Conservation (phyloP, 2,888 invertebrate genomes). For the Antheraea assamensis region DNA sequence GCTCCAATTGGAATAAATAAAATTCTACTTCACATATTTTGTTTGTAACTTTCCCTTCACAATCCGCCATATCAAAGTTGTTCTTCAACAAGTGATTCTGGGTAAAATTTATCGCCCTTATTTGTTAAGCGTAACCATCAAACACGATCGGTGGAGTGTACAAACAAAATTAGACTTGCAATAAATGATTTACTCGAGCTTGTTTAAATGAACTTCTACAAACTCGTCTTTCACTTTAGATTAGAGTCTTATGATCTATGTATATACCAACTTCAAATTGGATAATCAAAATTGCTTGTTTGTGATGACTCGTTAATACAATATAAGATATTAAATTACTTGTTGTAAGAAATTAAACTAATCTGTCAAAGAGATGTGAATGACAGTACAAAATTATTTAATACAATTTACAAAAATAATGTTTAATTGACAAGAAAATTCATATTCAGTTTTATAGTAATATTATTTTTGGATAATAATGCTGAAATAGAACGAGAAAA, state of each 20-base stretch:
- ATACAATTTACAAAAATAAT: too few relatives aligned
- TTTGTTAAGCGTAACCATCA: conserved; percentile 9
- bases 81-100: conserved; percentile 4
- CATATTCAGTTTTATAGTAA: too few relatives aligned
- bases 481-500: too few relatives aligned
- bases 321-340: conserved; percentile 39
- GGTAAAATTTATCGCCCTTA: conserved; percentile 7
- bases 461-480: too few relatives aligned
- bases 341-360: conserved; percentile 27
- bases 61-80: neutral
- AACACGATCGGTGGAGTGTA: neutral
- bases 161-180: conserved; percentile 31
- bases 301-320: conserved; percentile 56
- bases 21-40: neutral
- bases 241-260: conserved; percentile 43
- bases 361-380: too few relatives aligned
- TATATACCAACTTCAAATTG: conserved; percentile 54
- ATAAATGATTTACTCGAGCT: conserved; percentile 27
- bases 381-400: too few relatives aligned
- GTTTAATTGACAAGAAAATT: too few relatives aligned
- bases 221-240: conserved; percentile 31
- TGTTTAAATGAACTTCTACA: conserved; percentile 26
- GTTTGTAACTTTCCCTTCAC: neutral
- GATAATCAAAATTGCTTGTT: conserved; percentile 59
- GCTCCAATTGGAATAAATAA: neutral